These are phyloP conservation scores for Ligdia adustata DNA, from an alignment of 2,888 invertebrate species.

Conservation along the genomic window DNA sequence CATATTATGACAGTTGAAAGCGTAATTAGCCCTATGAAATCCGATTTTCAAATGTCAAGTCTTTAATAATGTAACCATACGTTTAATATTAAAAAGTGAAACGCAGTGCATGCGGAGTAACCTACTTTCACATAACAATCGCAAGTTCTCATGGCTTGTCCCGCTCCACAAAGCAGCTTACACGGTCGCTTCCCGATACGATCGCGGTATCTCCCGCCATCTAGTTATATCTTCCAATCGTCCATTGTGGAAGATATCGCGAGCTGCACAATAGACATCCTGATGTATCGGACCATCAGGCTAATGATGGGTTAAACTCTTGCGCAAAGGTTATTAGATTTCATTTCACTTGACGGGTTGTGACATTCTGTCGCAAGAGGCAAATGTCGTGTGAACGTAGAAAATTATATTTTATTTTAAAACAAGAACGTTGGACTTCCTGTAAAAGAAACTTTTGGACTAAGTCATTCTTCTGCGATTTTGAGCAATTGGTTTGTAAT, in stretches of 20 bases:
- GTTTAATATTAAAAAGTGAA: too few species aligned
- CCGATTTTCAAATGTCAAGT: too few species aligned
- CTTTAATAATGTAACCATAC: too few species aligned
- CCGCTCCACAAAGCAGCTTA: slow-evolving; percentile 50
- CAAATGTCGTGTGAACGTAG: slow-evolving; percentile 18
- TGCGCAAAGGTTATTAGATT: slow-evolving; percentile 19
- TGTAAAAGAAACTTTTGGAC: too few species aligned
- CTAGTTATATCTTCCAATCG: slow-evolving; percentile 59
- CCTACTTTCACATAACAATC: too few species aligned
- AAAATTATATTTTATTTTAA: too few species aligned
- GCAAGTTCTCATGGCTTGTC: slow-evolving; percentile 24
- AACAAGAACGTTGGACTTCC: too few species aligned
- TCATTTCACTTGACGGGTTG: slow-evolving; percentile 4
- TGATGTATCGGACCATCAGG: slow-evolving; percentile 30
- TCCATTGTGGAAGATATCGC: slow-evolving; percentile 65
- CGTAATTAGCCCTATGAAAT: too few species aligned
- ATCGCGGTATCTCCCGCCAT: slow-evolving; percentile 60
- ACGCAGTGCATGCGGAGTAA: too few species aligned
- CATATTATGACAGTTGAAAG: too few species aligned
- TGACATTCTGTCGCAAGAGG: slow-evolving; percentile 1
- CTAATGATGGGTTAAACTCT: slow-evolving; percentile 22
- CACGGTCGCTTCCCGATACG: slow-evolving; percentile 55
- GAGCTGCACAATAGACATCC: slow-evolving; percentile 48
- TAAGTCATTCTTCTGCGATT: too few species aligned
- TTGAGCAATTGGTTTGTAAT: too few species aligned